These are phyloP conservation scores for Potorous gilbertii DNA, from an alignment of 2,797 vertebrate species.

Conservation along the genomic window DNA sequence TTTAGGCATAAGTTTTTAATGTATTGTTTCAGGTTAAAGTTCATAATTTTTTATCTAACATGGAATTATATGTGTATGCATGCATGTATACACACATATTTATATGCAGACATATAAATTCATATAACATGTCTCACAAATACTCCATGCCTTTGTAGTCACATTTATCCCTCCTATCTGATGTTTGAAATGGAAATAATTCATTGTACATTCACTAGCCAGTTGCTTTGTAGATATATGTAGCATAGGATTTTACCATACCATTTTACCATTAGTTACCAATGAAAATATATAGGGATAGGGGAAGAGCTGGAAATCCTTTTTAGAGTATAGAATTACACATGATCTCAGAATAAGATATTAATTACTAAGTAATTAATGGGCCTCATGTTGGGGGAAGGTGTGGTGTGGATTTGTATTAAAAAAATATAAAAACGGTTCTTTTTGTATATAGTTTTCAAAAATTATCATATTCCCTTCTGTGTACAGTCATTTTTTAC, in stretches of 20 bases:
- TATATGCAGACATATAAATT: accelerated
- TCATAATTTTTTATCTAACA: background rate
- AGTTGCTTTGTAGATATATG: accelerated
- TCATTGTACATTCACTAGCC: accelerated
- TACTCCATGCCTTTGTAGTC: background rate
- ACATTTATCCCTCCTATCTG: accelerated
- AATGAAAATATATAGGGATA: background rate
- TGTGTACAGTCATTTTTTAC: background rate
- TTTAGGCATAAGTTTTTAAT: background rate
- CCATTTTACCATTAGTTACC: no score
- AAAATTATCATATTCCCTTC: background rate
- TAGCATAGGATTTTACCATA: no score
- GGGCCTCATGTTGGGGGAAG: background rate
- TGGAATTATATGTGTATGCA: accelerated
- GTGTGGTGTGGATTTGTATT: background rate
- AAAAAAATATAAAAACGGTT: background rate
- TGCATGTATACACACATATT: background rate
- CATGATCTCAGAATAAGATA: background rate
- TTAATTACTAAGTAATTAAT: no score
- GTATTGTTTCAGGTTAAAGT: conserved; percentile 1
- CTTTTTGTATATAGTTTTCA: background rate
- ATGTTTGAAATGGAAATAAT: background rate
- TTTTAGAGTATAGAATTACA: background rate
- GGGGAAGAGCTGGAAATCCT: background rate
- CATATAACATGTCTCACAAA: accelerated